A percentile compares a stretch with the other conserved stretches of the same genome.
These are phyloP conservation scores for Eudasyphora cyanicolor DNA, from an alignment of 2,888 invertebrate genomes.

Conservation along the genomic window DNA sequence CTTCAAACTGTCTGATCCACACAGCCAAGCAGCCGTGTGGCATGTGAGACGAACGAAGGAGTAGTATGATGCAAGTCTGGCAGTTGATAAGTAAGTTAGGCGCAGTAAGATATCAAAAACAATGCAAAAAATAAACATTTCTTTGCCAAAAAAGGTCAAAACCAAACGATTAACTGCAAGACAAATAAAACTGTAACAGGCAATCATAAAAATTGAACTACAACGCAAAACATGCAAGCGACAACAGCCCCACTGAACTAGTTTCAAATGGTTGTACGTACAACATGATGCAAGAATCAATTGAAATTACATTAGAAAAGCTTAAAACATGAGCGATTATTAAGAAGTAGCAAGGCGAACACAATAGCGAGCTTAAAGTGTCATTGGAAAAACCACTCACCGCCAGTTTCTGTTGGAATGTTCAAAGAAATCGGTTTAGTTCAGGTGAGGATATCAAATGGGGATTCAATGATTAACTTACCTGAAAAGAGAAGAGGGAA, in stretches of 20 bases:
- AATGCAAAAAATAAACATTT: background rate
- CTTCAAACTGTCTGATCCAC: conserved; percentile 1
- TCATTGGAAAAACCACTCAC: background rate
- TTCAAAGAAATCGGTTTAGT: conserved; percentile 6
- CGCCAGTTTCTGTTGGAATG: conserved; percentile 2
- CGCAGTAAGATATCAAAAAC: background rate
- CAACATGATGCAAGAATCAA: background rate
- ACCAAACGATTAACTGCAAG: conserved; percentile 43
- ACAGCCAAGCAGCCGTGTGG: background rate
- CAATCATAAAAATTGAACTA: conserved; percentile 1
- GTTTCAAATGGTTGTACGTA: background rate
- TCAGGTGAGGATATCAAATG: background rate
- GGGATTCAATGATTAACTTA: background rate
- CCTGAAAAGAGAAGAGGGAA: background rate
- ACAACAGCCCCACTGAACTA: background rate
- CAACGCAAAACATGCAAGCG: background rate
- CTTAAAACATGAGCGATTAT: background rate
- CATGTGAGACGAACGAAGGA: background rate
- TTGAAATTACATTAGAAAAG: background rate
- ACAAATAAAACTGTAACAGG: background rate
- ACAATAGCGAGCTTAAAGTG: background rate
- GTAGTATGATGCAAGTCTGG: conserved; percentile 23
- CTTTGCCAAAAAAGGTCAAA: conserved; percentile 49
- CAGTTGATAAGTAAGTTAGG: conserved; percentile 7
- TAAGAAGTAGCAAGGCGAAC: background rate